phyloP scores from a whole-genome alignment of 1,140 invertebrate species.

The Bombus ignitus region DNA sequence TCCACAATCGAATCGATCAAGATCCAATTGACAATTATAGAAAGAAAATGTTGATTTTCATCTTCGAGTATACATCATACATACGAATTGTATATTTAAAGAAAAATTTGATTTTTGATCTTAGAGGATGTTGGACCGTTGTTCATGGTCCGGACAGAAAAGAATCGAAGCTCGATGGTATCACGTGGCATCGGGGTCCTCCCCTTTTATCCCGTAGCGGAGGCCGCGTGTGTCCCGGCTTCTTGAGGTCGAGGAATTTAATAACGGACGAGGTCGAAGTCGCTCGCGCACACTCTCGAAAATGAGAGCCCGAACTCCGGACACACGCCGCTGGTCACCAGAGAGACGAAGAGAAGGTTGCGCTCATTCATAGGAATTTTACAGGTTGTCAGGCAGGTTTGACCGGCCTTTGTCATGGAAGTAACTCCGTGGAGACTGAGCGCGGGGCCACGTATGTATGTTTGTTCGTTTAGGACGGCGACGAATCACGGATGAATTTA shows the following conservation, averaged over 20 bases:
- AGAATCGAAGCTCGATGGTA: slow-evolving; percentile 38
- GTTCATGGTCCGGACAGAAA: background rate
- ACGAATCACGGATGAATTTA: slow-evolving; percentile 68
- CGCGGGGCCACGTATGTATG: slow-evolving; percentile 26
- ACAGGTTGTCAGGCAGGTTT: slow-evolving; percentile 79
- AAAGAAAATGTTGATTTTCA: background rate
- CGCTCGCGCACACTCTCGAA: slow-evolving; percentile 43
- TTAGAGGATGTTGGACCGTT: background rate
- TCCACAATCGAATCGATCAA: no score
- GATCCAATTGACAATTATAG: no score
- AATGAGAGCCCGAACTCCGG: slow-evolving; percentile 43
- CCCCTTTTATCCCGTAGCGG: slow-evolving; percentile 24
- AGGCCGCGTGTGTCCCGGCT: slow-evolving; percentile 40
- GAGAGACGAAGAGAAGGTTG: slow-evolving; percentile 67
- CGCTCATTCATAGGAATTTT: slow-evolving; percentile 79
- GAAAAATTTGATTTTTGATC: background rate
- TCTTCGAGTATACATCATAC: no score
- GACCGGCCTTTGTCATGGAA: slow-evolving; percentile 74
- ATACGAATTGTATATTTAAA: no score
- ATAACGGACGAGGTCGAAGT: slow-evolving; percentile 69
- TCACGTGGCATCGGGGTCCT: slow-evolving; percentile 54
- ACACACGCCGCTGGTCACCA: slow-evolving; percentile 50
- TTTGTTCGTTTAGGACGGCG: slow-evolving; percentile 41
- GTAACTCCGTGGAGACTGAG: slow-evolving; percentile 61
- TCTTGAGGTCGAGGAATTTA: slow-evolving; percentile 70